A percentile compares a stretch with the other conserved stretches of the same genome.
Conservation (phyloP, 2,888 invertebrate genomes). For the Listrodromus nycthemerus region DNA sequence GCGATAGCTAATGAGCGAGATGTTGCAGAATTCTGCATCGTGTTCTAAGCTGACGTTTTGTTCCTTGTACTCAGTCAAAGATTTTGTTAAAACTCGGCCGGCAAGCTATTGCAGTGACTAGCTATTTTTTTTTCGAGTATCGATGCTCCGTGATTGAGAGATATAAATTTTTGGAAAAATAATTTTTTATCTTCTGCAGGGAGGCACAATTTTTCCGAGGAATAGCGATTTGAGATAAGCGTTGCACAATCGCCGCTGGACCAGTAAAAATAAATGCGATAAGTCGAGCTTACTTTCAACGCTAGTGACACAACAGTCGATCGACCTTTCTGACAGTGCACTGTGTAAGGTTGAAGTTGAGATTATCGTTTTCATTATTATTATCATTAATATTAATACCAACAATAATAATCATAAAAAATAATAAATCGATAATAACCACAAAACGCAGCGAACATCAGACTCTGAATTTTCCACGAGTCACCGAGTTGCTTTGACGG, state of each 20-base stretch:
- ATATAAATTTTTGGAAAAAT: background rate
- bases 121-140: background rate
- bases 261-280: too few relatives aligned
- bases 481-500: background rate
- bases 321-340: too few relatives aligned
- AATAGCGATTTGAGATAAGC: too few relatives aligned
- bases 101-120: background rate
- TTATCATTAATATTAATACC: too few relatives aligned
- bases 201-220: too few relatives aligned
- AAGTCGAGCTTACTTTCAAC: too few relatives aligned
- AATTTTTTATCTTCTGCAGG: too few relatives aligned
- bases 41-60: background rate
- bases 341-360: too few relatives aligned
- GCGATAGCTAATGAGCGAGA: slow-evolving; percentile 4
- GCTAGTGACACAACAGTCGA: too few relatives aligned
- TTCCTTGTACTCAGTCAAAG: background rate
- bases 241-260: too few relatives aligned
- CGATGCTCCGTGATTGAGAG: background rate
- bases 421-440: too few relatives aligned
- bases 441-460: background rate
- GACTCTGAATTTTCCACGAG: background rate
- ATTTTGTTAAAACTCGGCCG: background rate
- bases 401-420: background rate
- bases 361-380: too few relatives aligned
- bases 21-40: background rate